Percentiles rank a stretch among this genome's conserved stretches.
Evolutionary conservation across 2,113 vertebrate genomes (phyloP).

Genomic region (Arvicanthis niloticus): DNA sequence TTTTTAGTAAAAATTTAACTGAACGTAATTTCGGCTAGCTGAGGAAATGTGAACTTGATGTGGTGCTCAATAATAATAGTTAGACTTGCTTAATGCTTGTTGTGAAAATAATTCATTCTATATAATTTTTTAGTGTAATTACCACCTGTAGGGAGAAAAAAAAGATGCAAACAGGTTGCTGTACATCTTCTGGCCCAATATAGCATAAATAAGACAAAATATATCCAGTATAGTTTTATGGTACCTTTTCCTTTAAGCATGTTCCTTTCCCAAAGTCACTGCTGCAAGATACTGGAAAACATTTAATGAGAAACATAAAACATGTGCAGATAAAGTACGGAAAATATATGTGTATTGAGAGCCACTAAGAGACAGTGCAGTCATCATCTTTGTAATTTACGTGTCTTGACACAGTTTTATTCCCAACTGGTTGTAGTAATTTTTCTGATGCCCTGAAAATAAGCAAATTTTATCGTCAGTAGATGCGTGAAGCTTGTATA

Average conservation of each 20-base stretch:
- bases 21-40: background rate
- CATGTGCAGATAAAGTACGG: conserved; percentile 53
- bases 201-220: conserved; percentile 59
- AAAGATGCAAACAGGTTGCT: conserved; percentile 20
- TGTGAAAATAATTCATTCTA: conserved; percentile 78
- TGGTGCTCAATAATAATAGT: conserved; percentile 46
- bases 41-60: conserved; percentile 50
- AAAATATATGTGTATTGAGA: conserved; percentile 48
- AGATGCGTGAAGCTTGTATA: conserved; percentile 45
- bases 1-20: conserved; percentile 55
- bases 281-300: conserved; percentile 50
- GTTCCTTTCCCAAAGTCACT: conserved; percentile 1
- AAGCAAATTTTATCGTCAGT: conserved; percentile 65
- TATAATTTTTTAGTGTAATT: conserved; percentile 71
- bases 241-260: background rate
- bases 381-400: conserved; percentile 64
- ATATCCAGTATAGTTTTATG: conserved; percentile 27
- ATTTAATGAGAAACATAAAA: conserved; percentile 77
- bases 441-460: conserved; percentile 66
- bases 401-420: conserved; percentile 63
- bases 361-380: conserved; percentile 1
- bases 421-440: conserved; percentile 59
- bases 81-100: conserved; percentile 67
- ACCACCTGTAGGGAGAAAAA: background rate
- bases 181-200: background rate